These are phyloP conservation scores for Centruroides sculpturatus DNA, from an alignment of 1,140 invertebrate genomes.

Conservation along the genomic window DNA sequence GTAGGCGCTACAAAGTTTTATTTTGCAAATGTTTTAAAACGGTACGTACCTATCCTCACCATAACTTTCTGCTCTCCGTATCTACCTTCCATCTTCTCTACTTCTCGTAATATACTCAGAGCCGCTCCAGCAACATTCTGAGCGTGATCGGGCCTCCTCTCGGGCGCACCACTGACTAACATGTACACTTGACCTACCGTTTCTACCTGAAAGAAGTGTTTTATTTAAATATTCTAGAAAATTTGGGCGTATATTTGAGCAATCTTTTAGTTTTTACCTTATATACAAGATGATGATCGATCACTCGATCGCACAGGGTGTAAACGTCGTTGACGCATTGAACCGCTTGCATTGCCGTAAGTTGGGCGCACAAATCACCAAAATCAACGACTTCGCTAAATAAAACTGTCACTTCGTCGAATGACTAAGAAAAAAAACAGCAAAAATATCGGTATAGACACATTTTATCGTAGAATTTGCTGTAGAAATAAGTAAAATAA, in stretches of 20 bases:
- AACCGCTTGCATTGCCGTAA: slow-evolving; percentile 64
- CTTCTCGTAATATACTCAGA: slow-evolving; percentile 26
- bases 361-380: slow-evolving; percentile 37
- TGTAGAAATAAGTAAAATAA: too few relatives aligned
- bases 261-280: slow-evolving; percentile 40
- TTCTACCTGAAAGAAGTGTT: slow-evolving; percentile 46
- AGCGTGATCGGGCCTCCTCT: slow-evolving; percentile 57
- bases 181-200: slow-evolving; percentile 76
- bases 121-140: slow-evolving; percentile 54
- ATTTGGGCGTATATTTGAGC: too few relatives aligned
- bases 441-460: neutral
- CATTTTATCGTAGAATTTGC: too few relatives aligned
- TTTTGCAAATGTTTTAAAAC: slow-evolving; percentile 60
- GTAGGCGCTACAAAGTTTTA: slow-evolving; percentile 44
- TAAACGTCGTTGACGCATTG: slow-evolving; percentile 69
- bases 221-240: too few relatives aligned
- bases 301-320: slow-evolving; percentile 58
- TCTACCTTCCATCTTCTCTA: neutral
- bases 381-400: slow-evolving; percentile 47
- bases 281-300: slow-evolving; percentile 60
- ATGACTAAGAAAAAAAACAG: slow-evolving; percentile 35
- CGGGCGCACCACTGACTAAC: slow-evolving; percentile 69
- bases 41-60: slow-evolving; percentile 9
- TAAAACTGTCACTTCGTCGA: slow-evolving; percentile 41
- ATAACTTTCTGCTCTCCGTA: slow-evolving; percentile 7